Evolutionary conservation across 2,888 invertebrate species (phyloP), one percentile per base, ranked within the genome.

Genomic region (Apantesis nais): DNA sequence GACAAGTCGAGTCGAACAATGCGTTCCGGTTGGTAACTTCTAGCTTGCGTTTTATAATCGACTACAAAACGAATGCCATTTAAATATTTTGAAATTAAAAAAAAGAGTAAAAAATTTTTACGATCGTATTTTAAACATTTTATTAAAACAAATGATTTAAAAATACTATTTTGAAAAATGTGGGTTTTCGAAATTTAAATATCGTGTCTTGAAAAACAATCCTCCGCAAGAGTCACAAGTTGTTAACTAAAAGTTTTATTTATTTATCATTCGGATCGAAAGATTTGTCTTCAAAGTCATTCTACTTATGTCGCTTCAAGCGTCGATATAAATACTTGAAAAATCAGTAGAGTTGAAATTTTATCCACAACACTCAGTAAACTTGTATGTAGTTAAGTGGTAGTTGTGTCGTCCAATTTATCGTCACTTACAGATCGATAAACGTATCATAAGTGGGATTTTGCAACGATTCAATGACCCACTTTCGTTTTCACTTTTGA

Each of bases 401-500:
- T 68, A 62, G 37, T 25, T 62, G 48, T 62, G 52, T 37, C 8
- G 22, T 34, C 29, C 29, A 16, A 29, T 37, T 68, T 34, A 64
- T 65, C 65, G 64, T 65, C 64, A 69, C 58, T 25, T 60, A 58
- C 34, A 55, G 60, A 19, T 60, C 64, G 64, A 69, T 60, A 29
- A 66, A 66, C 61, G 62, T 61, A 61, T 66, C 62, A 62, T 39
- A 52, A 19, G 66, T 44, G 34, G n/a, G 68, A 69, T 72, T 72
- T 61, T 58, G 70, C 34, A 70, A 66, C 62, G 55, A 70, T 62
- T 66, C 70, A 74, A 74, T 79, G 80, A 75, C 79, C 81, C 29
- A 79, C 76, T 78, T 81, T 79, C 78, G 62, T 78, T 70, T 75
- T 78, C 73, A 73, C 76, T 79, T 78, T 81, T 58, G 67, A 55